Conservation (phyloP, 2,888 invertebrate genomes). For the Sesamia inferens region DNA sequence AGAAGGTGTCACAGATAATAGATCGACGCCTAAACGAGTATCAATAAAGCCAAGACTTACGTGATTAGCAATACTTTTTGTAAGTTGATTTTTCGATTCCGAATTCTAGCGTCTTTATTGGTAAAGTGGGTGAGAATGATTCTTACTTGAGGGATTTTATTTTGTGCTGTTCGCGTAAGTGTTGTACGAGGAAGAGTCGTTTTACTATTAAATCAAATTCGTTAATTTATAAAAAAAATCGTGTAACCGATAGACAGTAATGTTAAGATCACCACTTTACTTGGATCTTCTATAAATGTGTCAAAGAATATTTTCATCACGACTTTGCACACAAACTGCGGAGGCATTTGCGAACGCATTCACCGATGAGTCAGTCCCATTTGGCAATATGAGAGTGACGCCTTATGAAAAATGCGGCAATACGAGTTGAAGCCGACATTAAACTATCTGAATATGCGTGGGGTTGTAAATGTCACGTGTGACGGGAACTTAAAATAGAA, state of each 20-base stretch:
- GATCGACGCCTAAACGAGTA: conserved; percentile 72
- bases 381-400: conserved; percentile 75
- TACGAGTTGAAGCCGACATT: conserved; percentile 77
- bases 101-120: background rate
- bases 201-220: background rate
- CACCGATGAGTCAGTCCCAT: conserved; percentile 66
- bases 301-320: conserved; percentile 23
- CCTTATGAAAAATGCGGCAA: conserved; percentile 84
- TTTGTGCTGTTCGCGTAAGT: background rate
- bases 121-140: background rate
- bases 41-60: conserved; percentile 70
- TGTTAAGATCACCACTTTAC: background rate
- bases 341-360: conserved; percentile 61
- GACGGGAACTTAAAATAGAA: conserved; percentile 77
- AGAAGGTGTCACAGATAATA: conserved; percentile 75
- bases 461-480: conserved; percentile 79
- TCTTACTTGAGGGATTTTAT: background rate
- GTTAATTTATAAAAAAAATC: background rate
- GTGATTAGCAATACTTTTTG: conserved; percentile 58
- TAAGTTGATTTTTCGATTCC: conserved; percentile 7
- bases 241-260: too few relatives aligned
- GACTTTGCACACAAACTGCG: conserved; percentile 25
- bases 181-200: background rate
- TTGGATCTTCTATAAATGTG: conserved; percentile 1
- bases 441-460: conserved; percentile 85